These are phyloP conservation scores for Melangyna quadrimaculata DNA, from an alignment of 2,888 invertebrate genomes.

Conservation along the genomic window DNA sequence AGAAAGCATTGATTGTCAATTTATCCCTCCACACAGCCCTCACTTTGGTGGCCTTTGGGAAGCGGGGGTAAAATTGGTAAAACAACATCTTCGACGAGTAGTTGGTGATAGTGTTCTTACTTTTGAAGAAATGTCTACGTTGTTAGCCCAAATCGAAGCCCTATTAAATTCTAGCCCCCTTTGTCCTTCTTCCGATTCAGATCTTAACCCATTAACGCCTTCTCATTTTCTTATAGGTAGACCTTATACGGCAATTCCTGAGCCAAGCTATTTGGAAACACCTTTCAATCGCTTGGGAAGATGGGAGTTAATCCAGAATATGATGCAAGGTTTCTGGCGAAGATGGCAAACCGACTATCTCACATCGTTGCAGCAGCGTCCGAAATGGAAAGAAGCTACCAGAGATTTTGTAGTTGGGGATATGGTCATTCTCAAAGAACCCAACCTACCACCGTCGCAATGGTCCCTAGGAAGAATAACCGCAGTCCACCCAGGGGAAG, in stretches of 20 bases:
- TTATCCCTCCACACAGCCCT: too few relatives aligned
- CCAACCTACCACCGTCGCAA: too few relatives aligned
- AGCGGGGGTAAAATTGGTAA: constrained; percentile 6
- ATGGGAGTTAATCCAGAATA: neutral
- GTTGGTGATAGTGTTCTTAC: constrained; percentile 26
- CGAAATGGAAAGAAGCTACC: too few relatives aligned
- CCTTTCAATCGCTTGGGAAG: neutral
- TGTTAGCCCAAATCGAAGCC: too few relatives aligned
- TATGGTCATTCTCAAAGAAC: too few relatives aligned
- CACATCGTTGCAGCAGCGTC: too few relatives aligned
- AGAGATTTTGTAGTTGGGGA: too few relatives aligned
- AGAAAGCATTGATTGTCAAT: neutral
- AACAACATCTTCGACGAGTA: constrained; percentile 43
- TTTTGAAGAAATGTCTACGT: constrained; percentile 54
- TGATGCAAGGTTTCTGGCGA: constrained; percentile 29
- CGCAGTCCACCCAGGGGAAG: too few relatives aligned
- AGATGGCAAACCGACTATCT: too few relatives aligned
- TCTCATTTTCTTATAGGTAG: constrained; percentile 39
- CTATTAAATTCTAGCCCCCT: constrained; percentile 29
- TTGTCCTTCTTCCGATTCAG: constrained; percentile 33
- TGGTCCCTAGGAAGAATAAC: too few relatives aligned
- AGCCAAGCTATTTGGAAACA: neutral
- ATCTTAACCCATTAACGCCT: constrained; percentile 31
- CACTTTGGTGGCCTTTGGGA: too few relatives aligned
- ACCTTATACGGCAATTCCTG: neutral